A percentile compares a stretch with the other conserved stretches of the same genome.
These are phyloP conservation scores for Menidia menidia DNA, from an alignment of 2,797 vertebrate species.

Conservation along the genomic window DNA sequence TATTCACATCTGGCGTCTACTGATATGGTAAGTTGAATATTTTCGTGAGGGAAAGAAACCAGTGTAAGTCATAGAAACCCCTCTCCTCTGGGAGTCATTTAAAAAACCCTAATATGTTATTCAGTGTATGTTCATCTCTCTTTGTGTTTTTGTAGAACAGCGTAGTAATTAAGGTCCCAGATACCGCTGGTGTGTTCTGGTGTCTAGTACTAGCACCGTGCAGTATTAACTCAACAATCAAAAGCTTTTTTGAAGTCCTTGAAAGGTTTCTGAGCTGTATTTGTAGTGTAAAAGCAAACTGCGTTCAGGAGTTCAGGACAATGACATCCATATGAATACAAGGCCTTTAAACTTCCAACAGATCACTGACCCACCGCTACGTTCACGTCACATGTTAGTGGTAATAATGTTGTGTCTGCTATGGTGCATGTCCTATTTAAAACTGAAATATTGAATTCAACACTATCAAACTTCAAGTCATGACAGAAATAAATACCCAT, in stretches of 20 bases:
- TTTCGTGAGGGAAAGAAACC: background rate
- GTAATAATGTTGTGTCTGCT: background rate
- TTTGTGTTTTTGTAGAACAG: too few species aligned
- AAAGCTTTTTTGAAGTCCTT: background rate
- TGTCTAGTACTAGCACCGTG: too few species aligned
- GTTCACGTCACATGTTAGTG: background rate
- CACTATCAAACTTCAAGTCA: background rate
- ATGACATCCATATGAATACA: too few species aligned
- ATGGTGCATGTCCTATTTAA: background rate
- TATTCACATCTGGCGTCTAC: background rate
- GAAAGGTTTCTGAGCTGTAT: background rate
- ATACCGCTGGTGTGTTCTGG: background rate
- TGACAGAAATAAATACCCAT: background rate
- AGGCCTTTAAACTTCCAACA: too few species aligned
- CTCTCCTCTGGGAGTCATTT: background rate
- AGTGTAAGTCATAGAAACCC: too few species aligned
- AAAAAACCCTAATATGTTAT: background rate
- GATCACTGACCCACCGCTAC: too few species aligned
- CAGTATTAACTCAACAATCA: too few species aligned
- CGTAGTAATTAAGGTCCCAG: background rate
- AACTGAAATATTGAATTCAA: background rate
- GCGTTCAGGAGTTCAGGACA: too few species aligned
- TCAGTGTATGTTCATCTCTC: too few species aligned
- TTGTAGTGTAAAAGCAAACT: background rate
- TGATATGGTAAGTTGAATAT: background rate